These are phyloP conservation scores for Alitta virens DNA, from an alignment of 2,888 invertebrate species.

Conservation along the genomic window DNA sequence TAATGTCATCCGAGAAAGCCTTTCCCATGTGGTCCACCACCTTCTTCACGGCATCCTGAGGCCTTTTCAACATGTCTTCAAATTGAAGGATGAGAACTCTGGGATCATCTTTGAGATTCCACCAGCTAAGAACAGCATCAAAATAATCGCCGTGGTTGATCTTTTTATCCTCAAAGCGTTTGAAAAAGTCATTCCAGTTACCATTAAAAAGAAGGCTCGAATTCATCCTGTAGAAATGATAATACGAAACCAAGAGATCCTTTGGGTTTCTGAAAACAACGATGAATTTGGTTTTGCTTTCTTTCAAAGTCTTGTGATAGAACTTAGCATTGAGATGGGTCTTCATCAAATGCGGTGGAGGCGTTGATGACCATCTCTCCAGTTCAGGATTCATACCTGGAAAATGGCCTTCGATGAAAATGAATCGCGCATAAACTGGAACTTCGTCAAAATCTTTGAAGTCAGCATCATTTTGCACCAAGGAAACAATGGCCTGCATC, in stretches of 20 bases:
- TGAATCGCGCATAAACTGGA: slow-evolving; percentile 34
- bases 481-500: slow-evolving; percentile 57
- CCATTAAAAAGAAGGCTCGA: too few relatives aligned
- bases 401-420: background rate
- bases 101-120: too few relatives aligned
- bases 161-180: too few relatives aligned
- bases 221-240: slow-evolving; percentile 18
- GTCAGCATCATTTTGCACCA: slow-evolving; percentile 54
- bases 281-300: too few relatives aligned
- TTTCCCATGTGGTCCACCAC: too few relatives aligned
- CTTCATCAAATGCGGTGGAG: slow-evolving; percentile 10
- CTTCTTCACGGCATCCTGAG: too few relatives aligned
- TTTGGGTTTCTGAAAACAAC: slow-evolving; percentile 1
- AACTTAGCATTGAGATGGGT: slow-evolving; percentile 11
- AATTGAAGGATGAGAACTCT: too few relatives aligned
- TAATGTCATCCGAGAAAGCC: too few relatives aligned
- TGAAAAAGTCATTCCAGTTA: too few relatives aligned
- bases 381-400: background rate
- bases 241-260: slow-evolving; percentile 19
- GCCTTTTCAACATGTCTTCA: too few relatives aligned
- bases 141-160: too few relatives aligned
- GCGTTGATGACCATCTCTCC: background rate
- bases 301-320: background rate
- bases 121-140: too few relatives aligned
- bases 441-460: slow-evolving; percentile 42